phyloP scores from a whole-genome alignment of 2,113 vertebrate species.

The Tachuris rubrigastra region DNA sequence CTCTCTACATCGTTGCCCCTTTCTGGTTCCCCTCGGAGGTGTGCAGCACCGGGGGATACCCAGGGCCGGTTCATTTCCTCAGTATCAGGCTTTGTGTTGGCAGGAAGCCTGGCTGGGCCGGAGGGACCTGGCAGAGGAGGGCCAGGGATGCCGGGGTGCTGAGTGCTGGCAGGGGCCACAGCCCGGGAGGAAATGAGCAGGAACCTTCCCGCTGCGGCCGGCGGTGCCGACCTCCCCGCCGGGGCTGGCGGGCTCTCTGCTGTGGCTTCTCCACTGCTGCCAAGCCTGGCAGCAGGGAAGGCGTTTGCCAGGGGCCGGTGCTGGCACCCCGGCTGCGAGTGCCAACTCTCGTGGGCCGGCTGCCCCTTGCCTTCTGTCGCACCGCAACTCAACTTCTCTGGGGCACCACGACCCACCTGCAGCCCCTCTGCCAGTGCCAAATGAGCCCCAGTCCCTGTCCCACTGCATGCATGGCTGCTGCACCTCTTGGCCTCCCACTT shows the following conservation, averaged over 20 bases:
- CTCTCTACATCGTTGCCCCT: rapidly evolving
- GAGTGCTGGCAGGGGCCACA: background rate
- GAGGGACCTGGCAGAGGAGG: background rate
- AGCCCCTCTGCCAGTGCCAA: background rate
- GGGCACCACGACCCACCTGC: background rate
- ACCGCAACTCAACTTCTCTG: background rate
- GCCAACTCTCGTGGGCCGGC: background rate
- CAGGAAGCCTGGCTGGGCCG: background rate
- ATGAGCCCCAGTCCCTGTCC: rapidly evolving
- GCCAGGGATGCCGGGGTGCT: background rate
- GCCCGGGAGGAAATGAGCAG: background rate
- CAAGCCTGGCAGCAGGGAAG: background rate
- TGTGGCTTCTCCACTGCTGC: background rate
- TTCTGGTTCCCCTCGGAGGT: background rate
- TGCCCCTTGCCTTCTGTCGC: background rate
- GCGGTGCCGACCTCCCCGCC: background rate
- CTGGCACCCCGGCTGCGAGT: background rate
- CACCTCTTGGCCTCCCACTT: background rate
- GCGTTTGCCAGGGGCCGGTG: background rate
- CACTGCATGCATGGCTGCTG: rapidly evolving
- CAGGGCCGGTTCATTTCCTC: background rate
- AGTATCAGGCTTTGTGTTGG: rapidly evolving
- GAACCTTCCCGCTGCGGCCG: background rate
- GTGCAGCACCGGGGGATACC: background rate
- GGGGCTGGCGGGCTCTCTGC: background rate